A percentile compares a stretch with the other conserved stretches of the same genome.
Conservation (phyloP, 2,888 invertebrate genomes). For the Auanema freiburgensis region DNA sequence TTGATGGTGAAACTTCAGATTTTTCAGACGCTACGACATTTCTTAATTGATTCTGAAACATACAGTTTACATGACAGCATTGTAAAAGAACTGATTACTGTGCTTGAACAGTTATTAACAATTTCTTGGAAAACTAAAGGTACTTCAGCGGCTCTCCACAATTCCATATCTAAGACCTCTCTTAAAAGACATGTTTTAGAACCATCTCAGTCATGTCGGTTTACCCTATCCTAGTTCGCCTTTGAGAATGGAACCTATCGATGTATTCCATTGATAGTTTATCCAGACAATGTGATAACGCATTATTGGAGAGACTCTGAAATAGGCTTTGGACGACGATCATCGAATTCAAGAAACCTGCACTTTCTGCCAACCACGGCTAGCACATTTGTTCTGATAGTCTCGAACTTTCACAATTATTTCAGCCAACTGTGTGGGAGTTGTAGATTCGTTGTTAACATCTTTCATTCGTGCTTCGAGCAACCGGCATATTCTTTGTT, state of each 20-base stretch:
- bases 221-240: slow-evolving; percentile 78
- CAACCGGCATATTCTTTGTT: slow-evolving; percentile 84
- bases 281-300: slow-evolving; percentile 33
- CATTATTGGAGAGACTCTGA: slow-evolving; percentile 6
- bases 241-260: slow-evolving; percentile 84
- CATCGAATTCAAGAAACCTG: slow-evolving; percentile 2
- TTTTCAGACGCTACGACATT: background rate
- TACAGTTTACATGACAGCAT: background rate
- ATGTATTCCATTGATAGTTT: slow-evolving; percentile 84
- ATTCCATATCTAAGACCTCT: slow-evolving; percentile 82
- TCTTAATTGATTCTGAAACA: slow-evolving; percentile 12
- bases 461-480: slow-evolving; percentile 48
- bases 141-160: slow-evolving; percentile 91
- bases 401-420: slow-evolving; percentile 23
- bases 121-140: slow-evolving; percentile 85
- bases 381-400: slow-evolving; percentile 26
- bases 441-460: background rate
- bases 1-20: slow-evolving; percentile 8
- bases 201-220: background rate
- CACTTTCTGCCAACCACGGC: slow-evolving; percentile 37
- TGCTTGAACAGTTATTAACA: slow-evolving; percentile 66
- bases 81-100: background rate
- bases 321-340: background rate
- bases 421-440: slow-evolving; percentile 28
- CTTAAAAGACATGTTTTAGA: slow-evolving; percentile 15